These are phyloP conservation scores for Nemopilema nomurai DNA, from an alignment of 30 jellyfish, hydroid and myxozoan genomes.

Conservation along the genomic window DNA sequence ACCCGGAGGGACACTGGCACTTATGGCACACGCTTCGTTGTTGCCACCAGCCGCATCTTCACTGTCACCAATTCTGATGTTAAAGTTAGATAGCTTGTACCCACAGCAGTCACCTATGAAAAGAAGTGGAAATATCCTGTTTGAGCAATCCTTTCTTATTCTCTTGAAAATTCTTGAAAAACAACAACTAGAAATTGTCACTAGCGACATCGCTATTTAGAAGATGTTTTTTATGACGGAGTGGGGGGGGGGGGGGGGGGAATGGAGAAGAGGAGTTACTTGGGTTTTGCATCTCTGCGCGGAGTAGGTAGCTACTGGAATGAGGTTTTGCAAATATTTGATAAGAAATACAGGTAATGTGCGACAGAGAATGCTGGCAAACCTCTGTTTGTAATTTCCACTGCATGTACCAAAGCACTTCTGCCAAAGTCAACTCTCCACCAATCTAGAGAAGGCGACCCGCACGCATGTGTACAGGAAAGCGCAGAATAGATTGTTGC, in stretches of 20 bases:
- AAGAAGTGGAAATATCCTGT: no score
- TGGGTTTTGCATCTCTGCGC: no score
- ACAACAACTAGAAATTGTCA: neutral
- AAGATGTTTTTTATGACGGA: no score
- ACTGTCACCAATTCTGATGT: constrained; percentile 12
- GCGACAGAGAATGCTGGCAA: neutral
- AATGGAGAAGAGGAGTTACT: no score
- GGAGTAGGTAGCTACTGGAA: no score
- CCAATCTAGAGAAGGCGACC: constrained; percentile 44
- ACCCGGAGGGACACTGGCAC: constrained; percentile 5
- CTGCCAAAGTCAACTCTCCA: constrained; percentile 62
- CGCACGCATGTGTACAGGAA: constrained; percentile 48
- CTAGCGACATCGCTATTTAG: no score
- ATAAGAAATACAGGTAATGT: neutral
- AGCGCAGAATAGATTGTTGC: neutral
- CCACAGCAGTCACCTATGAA: constrained; percentile 23
- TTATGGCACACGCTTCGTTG: constrained; percentile 7
- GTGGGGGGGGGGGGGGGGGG: no score
- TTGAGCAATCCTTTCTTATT: no score
- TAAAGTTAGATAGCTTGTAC: neutral
- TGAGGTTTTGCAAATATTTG: no score
- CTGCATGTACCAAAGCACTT: constrained; percentile 39
- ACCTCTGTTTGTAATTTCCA: constrained; percentile 55
- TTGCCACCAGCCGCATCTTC: constrained; percentile 6
- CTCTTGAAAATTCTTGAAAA: neutral